Conservation (phyloP, 1,140 invertebrate genomes). For the Schlechtendalia chinensis region DNA sequence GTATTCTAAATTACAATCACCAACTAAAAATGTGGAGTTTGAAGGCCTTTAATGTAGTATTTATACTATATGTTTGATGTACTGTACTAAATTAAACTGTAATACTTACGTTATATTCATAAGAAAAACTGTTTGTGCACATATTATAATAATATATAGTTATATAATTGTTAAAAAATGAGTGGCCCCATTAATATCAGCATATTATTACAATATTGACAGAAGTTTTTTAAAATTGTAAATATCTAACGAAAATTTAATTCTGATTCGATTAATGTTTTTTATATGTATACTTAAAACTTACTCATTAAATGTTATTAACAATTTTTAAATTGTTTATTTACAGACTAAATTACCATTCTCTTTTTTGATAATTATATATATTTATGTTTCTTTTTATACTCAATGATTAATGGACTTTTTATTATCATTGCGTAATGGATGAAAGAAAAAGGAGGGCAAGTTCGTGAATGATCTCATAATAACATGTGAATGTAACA, state of each 20-base stretch:
- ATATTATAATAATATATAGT: no score
- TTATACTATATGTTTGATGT: neutral
- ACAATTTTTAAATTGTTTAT: neutral
- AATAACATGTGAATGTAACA: neutral
- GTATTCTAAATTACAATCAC: neutral
- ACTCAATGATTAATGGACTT: slow-evolving; percentile 1
- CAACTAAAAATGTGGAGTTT: neutral
- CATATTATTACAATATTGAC: no score
- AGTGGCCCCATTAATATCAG: no score
- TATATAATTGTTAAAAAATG: no score
- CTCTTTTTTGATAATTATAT: neutral
- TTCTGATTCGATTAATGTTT: no score
- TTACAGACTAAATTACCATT: neutral
- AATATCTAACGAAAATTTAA: no score
- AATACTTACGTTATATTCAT: no score
- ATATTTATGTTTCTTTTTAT: slow-evolving; percentile 1
- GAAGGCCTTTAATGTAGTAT: neutral
- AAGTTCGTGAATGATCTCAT: slow-evolving; percentile 10
- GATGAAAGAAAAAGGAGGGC: neutral
- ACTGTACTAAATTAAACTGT: no score
- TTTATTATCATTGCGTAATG: neutral
- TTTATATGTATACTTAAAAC: no score
- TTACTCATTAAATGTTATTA: no score
- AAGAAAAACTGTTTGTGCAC: no score
- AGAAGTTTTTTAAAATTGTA: no score